A percentile compares a stretch with the other conserved stretches of the same genome.
These are phyloP conservation scores for Enchytraeus crypticus DNA, from an alignment of 2,888 invertebrate species.

Conservation along the genomic window DNA sequence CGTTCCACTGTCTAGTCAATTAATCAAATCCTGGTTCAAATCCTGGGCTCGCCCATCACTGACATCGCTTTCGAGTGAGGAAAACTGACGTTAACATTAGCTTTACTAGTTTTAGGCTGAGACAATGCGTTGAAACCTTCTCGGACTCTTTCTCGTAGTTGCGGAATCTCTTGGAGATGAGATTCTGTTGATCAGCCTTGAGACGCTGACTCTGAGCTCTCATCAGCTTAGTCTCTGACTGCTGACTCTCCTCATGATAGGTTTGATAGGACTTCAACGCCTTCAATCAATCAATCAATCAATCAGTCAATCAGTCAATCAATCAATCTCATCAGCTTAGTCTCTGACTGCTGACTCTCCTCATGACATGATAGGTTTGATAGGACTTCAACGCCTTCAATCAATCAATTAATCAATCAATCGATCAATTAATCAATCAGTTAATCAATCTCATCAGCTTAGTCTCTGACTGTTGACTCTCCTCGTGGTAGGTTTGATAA, in stretches of 20 bases:
- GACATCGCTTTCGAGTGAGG: no score
- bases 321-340: slow-evolving; percentile 67
- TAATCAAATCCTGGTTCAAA: no score
- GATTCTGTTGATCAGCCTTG: slow-evolving; percentile 56
- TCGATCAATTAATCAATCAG: no score
- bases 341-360: slow-evolving; percentile 75
- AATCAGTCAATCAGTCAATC: no score
- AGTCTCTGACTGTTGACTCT: slow-evolving; percentile 74
- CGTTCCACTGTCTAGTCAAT: no score
- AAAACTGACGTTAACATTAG: no score
- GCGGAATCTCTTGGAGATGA: slow-evolving; percentile 59
- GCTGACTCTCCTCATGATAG: slow-evolving; percentile 74
- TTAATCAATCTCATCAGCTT: slow-evolving; percentile 67
- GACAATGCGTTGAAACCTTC: slow-evolving; percentile 57
- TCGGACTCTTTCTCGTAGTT: slow-evolving; percentile 81
- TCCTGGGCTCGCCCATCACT: no score
- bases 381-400: slow-evolving; percentile 86
- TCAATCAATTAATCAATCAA: no score
- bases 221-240: slow-evolving; percentile 74
- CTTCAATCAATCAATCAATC: no score
- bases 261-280: slow-evolving; percentile 90
- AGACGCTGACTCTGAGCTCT: slow-evolving; percentile 66
- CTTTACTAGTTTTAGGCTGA: no score
- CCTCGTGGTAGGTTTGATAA: slow-evolving; percentile 78
- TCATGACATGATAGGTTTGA: slow-evolving; percentile 67